These are phyloP conservation scores for Tipula unca DNA, from an alignment of 2,888 invertebrate species.

Conservation along the genomic window DNA sequence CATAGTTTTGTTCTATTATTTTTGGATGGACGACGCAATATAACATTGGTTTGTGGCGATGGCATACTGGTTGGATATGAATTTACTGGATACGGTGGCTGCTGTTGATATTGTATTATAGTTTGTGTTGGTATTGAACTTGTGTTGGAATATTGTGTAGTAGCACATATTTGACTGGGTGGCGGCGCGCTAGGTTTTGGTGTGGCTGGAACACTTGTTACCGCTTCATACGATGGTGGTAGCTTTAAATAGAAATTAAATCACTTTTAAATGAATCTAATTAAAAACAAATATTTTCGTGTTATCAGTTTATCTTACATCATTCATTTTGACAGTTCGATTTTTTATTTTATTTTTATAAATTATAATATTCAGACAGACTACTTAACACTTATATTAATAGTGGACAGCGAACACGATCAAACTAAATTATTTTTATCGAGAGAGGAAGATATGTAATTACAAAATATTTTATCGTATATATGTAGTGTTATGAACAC, in stretches of 20 bases:
- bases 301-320: no score
- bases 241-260: not conserved
- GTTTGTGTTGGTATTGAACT: not conserved
- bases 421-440: no score
- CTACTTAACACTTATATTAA: no score
- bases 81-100: not conserved
- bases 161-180: not conserved
- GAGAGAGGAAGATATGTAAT: no score
- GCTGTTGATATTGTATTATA: not conserved
- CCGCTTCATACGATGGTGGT: not conserved
- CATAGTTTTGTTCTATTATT: not conserved
- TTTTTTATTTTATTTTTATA: no score
- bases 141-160: not conserved
- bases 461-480: no score
- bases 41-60: not conserved
- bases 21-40: not conserved
- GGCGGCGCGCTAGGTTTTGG: not conserved
- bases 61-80: not conserved
- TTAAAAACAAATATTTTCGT: no score
- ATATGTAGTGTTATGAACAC: no score
- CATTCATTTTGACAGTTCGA: no score
- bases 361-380: no score
- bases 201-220: not conserved
- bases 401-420: no score
- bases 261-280: no score